Conservation (phyloP, 2,888 invertebrate genomes). For the Syritta pipiens region DNA sequence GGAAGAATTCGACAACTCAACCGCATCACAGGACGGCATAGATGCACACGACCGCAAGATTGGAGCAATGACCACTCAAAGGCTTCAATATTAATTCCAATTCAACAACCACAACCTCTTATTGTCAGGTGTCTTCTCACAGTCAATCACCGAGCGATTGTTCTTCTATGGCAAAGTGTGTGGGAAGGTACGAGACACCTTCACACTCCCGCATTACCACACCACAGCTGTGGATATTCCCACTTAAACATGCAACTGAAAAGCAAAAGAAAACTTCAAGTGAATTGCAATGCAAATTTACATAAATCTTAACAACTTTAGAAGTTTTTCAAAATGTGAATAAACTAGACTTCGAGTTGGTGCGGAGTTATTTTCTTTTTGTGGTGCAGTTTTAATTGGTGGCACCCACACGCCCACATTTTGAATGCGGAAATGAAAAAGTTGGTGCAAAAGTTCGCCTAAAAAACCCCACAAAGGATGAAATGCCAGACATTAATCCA, state of each 20-base stretch:
- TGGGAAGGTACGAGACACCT: too few species aligned
- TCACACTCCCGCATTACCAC: too few species aligned
- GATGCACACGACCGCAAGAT: background rate
- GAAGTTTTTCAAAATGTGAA: background rate
- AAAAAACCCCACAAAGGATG: background rate
- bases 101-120: constrained; percentile 4
- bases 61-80: background rate
- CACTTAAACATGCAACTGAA: background rate
- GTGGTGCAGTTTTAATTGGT: too few species aligned
- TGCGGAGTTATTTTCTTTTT: background rate
- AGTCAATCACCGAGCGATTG: too few species aligned
- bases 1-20: background rate
- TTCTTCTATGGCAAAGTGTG: too few species aligned
- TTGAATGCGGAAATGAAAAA: background rate
- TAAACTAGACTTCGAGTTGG: background rate
- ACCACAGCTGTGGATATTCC: too few species aligned
- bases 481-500: constrained; percentile 23
- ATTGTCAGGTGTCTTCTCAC: background rate
- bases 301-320: constrained; percentile 9
- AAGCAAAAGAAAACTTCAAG: background rate
- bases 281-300: constrained; percentile 6
- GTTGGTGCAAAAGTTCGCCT: background rate
- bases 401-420: too few species aligned
- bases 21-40: background rate
- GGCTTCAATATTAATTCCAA: background rate